Conservation (phyloP, 2,113 vertebrate species). For the Caretta caretta region DNA sequence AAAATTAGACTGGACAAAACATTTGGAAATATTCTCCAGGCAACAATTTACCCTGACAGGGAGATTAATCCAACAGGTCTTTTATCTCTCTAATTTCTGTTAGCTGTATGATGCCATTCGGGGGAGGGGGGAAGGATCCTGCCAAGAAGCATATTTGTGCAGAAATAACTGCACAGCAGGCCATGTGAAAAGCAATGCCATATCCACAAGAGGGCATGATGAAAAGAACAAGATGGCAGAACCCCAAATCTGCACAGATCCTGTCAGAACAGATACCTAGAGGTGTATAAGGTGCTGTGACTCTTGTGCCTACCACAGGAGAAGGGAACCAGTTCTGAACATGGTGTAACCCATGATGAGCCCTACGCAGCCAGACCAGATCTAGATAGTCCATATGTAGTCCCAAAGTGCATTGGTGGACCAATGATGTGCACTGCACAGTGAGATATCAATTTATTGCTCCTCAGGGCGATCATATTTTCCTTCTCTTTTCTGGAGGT, state of each 20-base stretch:
- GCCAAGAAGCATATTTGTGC: neutral
- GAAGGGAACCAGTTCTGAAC: neutral
- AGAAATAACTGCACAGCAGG: neutral
- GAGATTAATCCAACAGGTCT: too few relatives aligned
- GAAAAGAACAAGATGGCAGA: too few relatives aligned
- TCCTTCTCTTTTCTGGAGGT: neutral
- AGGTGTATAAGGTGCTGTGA: neutral
- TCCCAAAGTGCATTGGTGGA: neutral
- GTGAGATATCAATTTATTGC: neutral
- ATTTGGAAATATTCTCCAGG: neutral
- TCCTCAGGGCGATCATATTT: neutral
- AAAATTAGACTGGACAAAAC: neutral
- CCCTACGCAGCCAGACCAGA: neutral
- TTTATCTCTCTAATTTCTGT: too few relatives aligned
- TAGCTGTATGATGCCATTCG: too few relatives aligned
- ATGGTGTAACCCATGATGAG: neutral
- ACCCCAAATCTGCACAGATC: neutral
- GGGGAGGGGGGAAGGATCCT: neutral
- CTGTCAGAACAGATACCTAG: neutral
- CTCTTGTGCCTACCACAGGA: neutral
- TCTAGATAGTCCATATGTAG: neutral
- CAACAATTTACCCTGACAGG: too few relatives aligned
- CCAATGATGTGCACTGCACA: neutral
- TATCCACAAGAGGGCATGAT: neutral
- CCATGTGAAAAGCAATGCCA: neutral